These are phyloP conservation scores for Plagiodera versicolora DNA, from an alignment of 2,888 invertebrate species.

Conservation along the genomic window DNA sequence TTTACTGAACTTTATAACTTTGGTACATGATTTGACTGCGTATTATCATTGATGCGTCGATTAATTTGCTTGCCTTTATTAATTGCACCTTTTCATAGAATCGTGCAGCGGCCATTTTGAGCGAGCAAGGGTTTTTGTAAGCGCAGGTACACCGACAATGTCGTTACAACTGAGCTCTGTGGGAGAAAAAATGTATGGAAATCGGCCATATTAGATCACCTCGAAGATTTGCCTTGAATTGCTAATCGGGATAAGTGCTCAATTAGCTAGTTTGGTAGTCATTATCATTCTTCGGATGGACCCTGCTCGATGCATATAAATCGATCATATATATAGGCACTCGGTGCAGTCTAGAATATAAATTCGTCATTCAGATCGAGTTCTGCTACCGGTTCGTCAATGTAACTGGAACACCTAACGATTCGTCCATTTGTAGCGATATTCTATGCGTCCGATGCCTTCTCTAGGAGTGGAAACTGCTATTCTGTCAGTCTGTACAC, in stretches of 20 bases:
- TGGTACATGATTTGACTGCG: conserved; percentile 41
- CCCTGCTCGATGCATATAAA: neutral
- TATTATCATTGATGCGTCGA: conserved; percentile 39
- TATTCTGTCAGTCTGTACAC: no score
- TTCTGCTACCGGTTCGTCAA: neutral
- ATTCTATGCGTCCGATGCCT: no score
- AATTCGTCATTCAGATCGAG: neutral
- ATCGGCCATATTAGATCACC: neutral
- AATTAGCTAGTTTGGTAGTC: neutral
- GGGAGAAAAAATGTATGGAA: neutral
- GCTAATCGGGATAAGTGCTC: neutral
- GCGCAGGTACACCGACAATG: conserved; percentile 7
- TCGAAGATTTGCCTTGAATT: neutral
- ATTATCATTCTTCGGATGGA: neutral
- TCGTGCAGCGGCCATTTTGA: conserved; percentile 11
- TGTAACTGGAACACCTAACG: neutral
- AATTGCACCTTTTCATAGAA: conserved; percentile 18
- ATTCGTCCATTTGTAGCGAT: neutral
- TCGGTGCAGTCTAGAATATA: neutral
- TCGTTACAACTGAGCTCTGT: neutral
- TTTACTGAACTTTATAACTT: conserved; percentile 40
- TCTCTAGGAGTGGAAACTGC: no score
- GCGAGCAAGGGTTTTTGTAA: conserved; percentile 2
- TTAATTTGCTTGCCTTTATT: conserved; percentile 38
- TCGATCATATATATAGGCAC: neutral